phyloP scores from a whole-genome alignment of 2,797 vertebrate species.

The Oryzias sinensis region DNA sequence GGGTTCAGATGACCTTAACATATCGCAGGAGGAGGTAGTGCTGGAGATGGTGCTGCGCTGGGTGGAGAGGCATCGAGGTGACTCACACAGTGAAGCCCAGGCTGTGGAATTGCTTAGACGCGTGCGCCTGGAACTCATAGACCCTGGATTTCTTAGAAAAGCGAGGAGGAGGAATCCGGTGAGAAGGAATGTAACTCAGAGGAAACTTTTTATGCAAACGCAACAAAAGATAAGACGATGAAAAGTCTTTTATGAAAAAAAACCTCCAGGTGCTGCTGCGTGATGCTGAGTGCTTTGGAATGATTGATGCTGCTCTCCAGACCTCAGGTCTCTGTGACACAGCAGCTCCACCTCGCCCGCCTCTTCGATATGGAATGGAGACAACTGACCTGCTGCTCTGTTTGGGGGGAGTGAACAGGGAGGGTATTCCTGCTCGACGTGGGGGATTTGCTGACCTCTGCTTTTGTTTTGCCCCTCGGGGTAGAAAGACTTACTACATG shows the following conservation, averaged over 20 bases:
- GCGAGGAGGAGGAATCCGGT: slow-evolving; percentile 84
- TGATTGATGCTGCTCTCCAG: slow-evolving; percentile 82
- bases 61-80: slow-evolving; percentile 76
- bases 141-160: slow-evolving; percentile 83
- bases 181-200: slow-evolving; percentile 16
- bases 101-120: slow-evolving; percentile 81
- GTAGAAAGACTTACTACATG: slow-evolving; percentile 81
- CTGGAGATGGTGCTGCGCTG: slow-evolving; percentile 86
- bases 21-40: slow-evolving; percentile 86
- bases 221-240: neutral
- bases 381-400: slow-evolving; percentile 85
- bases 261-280: slow-evolving; percentile 55
- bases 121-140: slow-evolving; percentile 84
- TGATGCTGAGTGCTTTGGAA: slow-evolving; percentile 79
- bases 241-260: neutral
- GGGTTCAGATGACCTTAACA: slow-evolving; percentile 86
- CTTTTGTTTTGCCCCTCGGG: slow-evolving; percentile 83
- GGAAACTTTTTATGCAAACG: neutral
- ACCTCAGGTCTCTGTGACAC: slow-evolving; percentile 69
- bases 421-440: slow-evolving; percentile 78
- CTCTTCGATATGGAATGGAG: slow-evolving; percentile 89
- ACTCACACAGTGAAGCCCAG: slow-evolving; percentile 60
- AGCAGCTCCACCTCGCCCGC: slow-evolving; percentile 65
- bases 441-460: slow-evolving; percentile 83
- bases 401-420: slow-evolving; percentile 79